Percentiles rank a stretch among this genome's conserved stretches.
Evolutionary conservation across 2,888 invertebrate species (phyloP).

Genomic region (Melanostoma mellinum): DNA sequence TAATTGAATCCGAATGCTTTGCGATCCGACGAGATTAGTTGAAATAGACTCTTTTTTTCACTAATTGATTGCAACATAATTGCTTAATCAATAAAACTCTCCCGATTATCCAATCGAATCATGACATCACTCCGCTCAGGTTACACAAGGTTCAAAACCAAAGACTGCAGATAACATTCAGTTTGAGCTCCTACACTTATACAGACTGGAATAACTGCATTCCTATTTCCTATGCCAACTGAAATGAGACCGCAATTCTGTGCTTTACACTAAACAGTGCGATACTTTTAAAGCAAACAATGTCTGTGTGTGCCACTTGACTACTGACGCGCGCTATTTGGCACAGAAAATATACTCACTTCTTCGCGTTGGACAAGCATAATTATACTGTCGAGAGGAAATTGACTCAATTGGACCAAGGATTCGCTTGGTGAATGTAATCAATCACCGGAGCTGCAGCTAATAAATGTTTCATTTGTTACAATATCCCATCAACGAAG

Average conservation of each 20-base stretch:
- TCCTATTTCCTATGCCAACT: background rate
- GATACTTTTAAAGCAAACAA: constrained; percentile 19
- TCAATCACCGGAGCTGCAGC: constrained; percentile 38
- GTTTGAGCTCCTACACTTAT: background rate
- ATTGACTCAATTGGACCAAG: constrained; percentile 56
- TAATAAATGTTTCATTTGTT: constrained; percentile 7
- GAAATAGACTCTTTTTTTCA: constrained; percentile 40
- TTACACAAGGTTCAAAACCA: constrained; percentile 49
- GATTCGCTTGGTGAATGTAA: constrained; percentile 29
- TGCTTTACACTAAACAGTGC: constrained; percentile 14
- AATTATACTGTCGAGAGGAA: constrained; percentile 48
- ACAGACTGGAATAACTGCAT: background rate
- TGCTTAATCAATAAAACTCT: constrained; percentile 49
- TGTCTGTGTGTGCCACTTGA: constrained; percentile 28
- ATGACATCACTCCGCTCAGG: constrained; percentile 46
- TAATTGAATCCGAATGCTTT: constrained; percentile 13
- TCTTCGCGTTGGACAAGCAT: constrained; percentile 30
- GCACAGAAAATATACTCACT: constrained; percentile 20
- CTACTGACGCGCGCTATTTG: constrained; percentile 12
- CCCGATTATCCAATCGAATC: constrained; percentile 54
- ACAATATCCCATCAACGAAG: no score
- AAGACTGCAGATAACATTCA: constrained; percentile 28
- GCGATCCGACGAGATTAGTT: constrained; percentile 27
- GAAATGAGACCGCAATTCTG: constrained; percentile 23
- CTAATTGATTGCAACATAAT: constrained; percentile 56